phyloP scores from a whole-genome alignment of 2,888 invertebrate genomes.

The Oscheius sp. region DNA sequence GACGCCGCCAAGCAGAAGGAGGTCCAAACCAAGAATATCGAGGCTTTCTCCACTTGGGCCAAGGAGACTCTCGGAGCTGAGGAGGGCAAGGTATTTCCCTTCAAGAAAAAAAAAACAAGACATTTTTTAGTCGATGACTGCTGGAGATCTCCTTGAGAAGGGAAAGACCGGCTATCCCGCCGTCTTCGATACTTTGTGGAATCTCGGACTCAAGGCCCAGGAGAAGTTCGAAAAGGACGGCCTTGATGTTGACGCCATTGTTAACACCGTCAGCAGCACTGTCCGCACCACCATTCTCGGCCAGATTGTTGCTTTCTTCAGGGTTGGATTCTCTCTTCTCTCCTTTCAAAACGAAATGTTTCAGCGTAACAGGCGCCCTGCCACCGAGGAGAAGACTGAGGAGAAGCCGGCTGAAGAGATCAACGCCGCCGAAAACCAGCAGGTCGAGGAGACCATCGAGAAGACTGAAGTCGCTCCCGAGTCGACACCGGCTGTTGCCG shows the following conservation, averaged over 20 bases:
- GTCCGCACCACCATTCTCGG: conserved; percentile 57
- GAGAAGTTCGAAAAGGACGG: conserved; percentile 57
- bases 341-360: neutral
- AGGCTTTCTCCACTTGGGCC: conserved; percentile 63
- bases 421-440: conserved; percentile 24
- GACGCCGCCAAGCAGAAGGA: conserved; percentile 64
- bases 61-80: conserved; percentile 55
- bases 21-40: conserved; percentile 63
- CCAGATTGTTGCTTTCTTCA: conserved; percentile 63
- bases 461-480: conserved; percentile 18
- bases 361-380: conserved; percentile 25
- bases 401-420: conserved; percentile 24
- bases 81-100: conserved; percentile 48
- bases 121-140: conserved; percentile 51
- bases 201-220: conserved; percentile 54
- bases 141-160: conserved; percentile 65
- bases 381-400: conserved; percentile 21
- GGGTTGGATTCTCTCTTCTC: conserved; percentile 32
- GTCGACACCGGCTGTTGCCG: conserved; percentile 11
- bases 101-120: neutral
- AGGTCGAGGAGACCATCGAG: conserved; percentile 20
- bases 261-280: conserved; percentile 49
- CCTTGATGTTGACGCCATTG: conserved; percentile 57
- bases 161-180: conserved; percentile 65
- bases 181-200: conserved; percentile 65